Conservation (phyloP, 2,888 invertebrate genomes). For the Stomorhina lunata region DNA sequence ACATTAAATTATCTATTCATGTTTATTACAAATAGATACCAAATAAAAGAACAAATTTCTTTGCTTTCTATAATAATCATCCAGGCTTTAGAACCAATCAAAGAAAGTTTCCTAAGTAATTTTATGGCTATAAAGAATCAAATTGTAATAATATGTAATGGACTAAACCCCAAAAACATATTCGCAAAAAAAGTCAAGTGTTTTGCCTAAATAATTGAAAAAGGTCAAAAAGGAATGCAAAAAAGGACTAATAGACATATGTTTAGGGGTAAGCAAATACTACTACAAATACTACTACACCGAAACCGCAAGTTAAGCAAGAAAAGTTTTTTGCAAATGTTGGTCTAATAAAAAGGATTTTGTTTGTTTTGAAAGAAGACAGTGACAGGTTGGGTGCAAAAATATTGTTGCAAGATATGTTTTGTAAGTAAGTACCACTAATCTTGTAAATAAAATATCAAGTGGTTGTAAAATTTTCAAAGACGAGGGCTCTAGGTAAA, state of each 20-base stretch:
- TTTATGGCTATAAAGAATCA: conserved; percentile 4
- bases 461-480: conserved; percentile 68
- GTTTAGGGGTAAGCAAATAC: neutral
- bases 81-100: conserved; percentile 1
- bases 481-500: neutral
- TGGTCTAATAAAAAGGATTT: neutral
- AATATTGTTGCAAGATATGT: conserved; percentile 37
- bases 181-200: conserved; percentile 34
- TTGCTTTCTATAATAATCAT: conserved; percentile 63
- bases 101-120: neutral
- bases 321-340: conserved; percentile 2
- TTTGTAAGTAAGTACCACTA: conserved; percentile 61
- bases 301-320: conserved; percentile 9
- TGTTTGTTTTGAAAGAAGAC: neutral
- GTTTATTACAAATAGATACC: conserved; percentile 69
- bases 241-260: conserved; percentile 37
- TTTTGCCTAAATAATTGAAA: conserved; percentile 42
- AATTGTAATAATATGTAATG: neutral
- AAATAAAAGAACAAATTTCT: conserved; percentile 68
- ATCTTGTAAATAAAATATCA: conserved; percentile 75
- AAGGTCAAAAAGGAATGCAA: conserved; percentile 40
- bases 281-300: neutral
- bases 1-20: conserved; percentile 24
- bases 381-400: too few relatives aligned
- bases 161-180: neutral